phyloP scores from a whole-genome alignment of 2,797 vertebrate genomes.

The Falco biarmicus region DNA sequence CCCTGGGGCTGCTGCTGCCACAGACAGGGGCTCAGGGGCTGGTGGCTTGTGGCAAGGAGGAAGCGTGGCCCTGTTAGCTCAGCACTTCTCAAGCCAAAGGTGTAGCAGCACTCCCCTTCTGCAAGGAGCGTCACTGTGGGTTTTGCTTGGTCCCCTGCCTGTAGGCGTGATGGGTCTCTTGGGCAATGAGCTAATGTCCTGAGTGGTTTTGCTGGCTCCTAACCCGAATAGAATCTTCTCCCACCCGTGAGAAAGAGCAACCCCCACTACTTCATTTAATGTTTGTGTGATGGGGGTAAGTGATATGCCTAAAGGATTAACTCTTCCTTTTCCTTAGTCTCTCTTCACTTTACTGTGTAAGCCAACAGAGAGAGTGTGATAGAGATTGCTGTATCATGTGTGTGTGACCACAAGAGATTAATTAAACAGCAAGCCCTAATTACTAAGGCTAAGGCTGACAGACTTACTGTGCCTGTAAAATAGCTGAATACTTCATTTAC shows the following conservation, averaged over 20 bases:
- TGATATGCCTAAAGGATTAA: not conserved
- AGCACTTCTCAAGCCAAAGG: not conserved
- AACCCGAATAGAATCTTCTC: not conserved
- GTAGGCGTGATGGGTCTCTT: not conserved
- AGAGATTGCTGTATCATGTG: not conserved
- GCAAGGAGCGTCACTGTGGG: rapidly evolving
- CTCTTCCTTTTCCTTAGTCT: not conserved
- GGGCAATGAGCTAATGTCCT: not conserved
- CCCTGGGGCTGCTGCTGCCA: not conserved
- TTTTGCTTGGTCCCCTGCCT: not conserved
- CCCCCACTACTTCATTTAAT: too few species aligned
- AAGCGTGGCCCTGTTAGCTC: rapidly evolving
- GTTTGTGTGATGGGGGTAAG: not conserved
- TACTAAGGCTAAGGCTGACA: slow-evolving; percentile 61
- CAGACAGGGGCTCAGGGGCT: not conserved
- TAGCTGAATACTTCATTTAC: slow-evolving; percentile 60
- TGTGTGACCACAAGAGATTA: slow-evolving; percentile 57
- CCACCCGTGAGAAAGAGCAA: not conserved
- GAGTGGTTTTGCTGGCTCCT: not conserved
- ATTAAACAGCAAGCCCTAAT: slow-evolving; percentile 63
- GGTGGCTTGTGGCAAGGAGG: not conserved
- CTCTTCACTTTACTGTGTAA: not conserved
- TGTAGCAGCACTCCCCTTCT: not conserved
- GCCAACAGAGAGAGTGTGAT: not conserved
- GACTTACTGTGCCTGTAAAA: slow-evolving; percentile 48